phyloP scores from a whole-genome alignment of 2,113 vertebrate species.

The Sander lucioperca region DNA sequence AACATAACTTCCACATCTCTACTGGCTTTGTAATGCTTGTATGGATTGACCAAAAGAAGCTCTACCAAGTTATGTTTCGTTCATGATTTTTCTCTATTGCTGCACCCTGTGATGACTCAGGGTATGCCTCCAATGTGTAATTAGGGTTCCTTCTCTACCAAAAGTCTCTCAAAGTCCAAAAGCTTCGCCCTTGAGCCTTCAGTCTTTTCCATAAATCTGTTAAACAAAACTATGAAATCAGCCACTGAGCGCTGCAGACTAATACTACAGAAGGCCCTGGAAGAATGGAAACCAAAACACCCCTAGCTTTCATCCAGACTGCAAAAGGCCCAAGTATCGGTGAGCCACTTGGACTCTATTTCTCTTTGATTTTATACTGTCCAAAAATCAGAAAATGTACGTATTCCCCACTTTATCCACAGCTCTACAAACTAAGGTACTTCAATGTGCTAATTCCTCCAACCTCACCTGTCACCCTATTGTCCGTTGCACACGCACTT shows the following conservation, averaged over 20 bases:
- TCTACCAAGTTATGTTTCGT: neutral
- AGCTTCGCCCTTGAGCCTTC: neutral
- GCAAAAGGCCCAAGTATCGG: neutral
- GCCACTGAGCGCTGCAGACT: neutral
- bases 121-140: neutral
- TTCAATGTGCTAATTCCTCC: neutral
- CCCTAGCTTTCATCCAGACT: neutral
- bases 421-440: neutral
- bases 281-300: neutral
- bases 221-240: neutral
- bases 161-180: neutral
- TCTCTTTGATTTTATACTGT: neutral
- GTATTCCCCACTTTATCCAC: neutral
- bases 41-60: too few species aligned
- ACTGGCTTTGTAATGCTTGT: neutral
- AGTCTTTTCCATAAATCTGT: neutral
- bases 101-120: neutral
- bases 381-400: neutral
- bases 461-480: neutral
- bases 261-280: neutral
- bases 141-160: neutral
- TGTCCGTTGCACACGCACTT: neutral
- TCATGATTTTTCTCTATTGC: neutral
- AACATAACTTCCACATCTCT: too few species aligned
- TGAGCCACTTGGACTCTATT: neutral